Percentiles rank a stretch among this genome's conserved stretches.
phyloP scores from a whole-genome alignment of 2,797 vertebrate species.

The Potorous gilbertii region DNA sequence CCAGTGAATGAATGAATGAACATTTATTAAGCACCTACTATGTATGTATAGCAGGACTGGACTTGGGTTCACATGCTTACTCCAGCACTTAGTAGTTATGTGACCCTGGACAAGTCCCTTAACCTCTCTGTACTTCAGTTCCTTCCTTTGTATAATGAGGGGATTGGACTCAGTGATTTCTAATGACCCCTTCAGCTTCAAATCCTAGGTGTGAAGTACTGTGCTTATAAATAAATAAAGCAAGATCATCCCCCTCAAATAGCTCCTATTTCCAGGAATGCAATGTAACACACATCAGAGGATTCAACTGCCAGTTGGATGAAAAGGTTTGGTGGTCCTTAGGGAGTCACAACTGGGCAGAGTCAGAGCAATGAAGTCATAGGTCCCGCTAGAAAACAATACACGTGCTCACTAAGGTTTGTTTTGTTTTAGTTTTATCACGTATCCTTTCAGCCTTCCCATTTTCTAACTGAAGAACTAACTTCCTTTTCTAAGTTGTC shows the following conservation, averaged over 20 bases:
- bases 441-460: neutral
- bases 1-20: neutral
- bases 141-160: neutral
- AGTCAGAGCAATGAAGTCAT: neutral
- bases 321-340: neutral
- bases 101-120: neutral
- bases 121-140: neutral
- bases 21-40: neutral
- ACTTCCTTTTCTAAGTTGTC: neutral
- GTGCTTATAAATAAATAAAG: neutral
- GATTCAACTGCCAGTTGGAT: neutral
- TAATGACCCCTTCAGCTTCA: neutral
- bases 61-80: neutral
- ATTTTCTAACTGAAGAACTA: neutral
- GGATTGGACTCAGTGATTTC: neutral
- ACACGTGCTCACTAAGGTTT: neutral
- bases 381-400: neutral
- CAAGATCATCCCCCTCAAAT: neutral
- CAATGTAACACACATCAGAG: neutral
- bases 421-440: neutral
- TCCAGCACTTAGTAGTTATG: neutral
- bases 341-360: neutral
- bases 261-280: neutral
- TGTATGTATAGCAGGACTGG: neutral
- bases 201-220: neutral